Percentiles rank a stretch among this genome's conserved stretches.
Conservation (phyloP, 2,888 invertebrate genomes). For the Crepidodera aurea region DNA sequence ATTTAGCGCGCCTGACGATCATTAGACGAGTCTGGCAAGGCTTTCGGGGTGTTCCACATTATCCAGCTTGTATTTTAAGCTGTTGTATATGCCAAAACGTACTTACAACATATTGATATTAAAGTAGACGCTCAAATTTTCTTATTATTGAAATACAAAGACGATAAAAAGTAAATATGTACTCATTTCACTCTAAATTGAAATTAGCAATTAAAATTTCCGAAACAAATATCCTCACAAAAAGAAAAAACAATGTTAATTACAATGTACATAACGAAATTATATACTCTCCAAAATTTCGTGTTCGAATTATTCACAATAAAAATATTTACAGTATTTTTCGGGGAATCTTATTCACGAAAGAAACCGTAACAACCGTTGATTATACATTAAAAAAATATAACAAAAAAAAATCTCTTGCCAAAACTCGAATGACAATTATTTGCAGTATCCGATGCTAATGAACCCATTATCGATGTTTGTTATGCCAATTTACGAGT, state of each 20-base stretch:
- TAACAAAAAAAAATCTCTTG: background rate
- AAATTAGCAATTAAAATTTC: too few species aligned
- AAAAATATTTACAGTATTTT: slow-evolving; percentile 1
- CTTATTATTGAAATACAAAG: too few species aligned
- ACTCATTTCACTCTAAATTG: too few species aligned
- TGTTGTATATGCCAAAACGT: too few species aligned
- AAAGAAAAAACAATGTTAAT: background rate
- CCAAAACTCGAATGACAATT: slow-evolving; percentile 18
- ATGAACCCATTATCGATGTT: slow-evolving; percentile 26
- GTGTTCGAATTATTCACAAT: slow-evolving; percentile 2
- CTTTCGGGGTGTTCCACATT: too few species aligned
- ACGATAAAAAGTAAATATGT: too few species aligned
- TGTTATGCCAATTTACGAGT: slow-evolving; percentile 13
- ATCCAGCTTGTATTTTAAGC: too few species aligned
- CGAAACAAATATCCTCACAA: too few species aligned
- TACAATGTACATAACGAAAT: background rate
- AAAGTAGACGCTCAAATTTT: too few species aligned
- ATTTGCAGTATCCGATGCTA: slow-evolving; percentile 24
- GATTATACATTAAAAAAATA: slow-evolving; percentile 5
- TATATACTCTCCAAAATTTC: background rate
- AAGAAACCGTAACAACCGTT: slow-evolving; percentile 7
- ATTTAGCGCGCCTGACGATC: too few species aligned
- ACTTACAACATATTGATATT: too few species aligned
- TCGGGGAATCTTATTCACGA: slow-evolving; percentile 7
- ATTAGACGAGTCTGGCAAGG: too few species aligned